phyloP scores from a whole-genome alignment of 2,888 invertebrate genomes.

The Pecten maximus region DNA sequence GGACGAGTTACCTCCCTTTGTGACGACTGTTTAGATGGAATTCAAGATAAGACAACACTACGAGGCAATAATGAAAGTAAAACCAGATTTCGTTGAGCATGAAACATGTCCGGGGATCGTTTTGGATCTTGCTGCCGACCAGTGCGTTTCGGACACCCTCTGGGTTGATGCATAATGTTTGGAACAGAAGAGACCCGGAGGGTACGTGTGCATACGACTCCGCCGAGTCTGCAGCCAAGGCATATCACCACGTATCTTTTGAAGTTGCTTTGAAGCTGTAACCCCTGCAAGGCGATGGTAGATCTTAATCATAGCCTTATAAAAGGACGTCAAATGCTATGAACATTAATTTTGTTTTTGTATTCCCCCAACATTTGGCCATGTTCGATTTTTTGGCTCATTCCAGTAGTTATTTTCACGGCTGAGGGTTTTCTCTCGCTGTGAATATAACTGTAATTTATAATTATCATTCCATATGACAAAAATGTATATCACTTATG shows the following conservation, averaged over 20 bases:
- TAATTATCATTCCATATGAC: neutral
- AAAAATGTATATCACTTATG: neutral
- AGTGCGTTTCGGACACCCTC: slow-evolving; percentile 30
- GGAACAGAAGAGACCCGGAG: slow-evolving; percentile 26
- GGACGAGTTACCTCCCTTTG: neutral
- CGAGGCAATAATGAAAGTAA: neutral
- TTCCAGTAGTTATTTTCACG: neutral
- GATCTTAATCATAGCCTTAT: slow-evolving; percentile 8
- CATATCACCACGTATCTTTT: neutral
- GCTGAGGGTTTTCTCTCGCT: neutral
- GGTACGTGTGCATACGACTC: neutral
- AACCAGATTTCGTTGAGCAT: slow-evolving; percentile 5
- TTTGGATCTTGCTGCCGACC: neutral
- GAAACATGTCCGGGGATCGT: neutral
- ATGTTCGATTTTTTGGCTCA: neutral
- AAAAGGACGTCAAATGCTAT: neutral
- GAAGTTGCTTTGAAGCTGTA: slow-evolving; percentile 3
- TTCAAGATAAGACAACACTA: neutral
- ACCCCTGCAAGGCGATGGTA: slow-evolving; percentile 25
- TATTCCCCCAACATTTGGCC: neutral
- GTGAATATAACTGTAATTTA: neutral
- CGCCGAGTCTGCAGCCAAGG: neutral
- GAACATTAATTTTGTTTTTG: slow-evolving; percentile 14
- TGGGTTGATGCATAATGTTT: neutral
- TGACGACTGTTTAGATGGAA: neutral